Percentiles rank a stretch among this genome's conserved stretches.
Evolutionary conservation across 2,888 invertebrate species (phyloP).

Genomic region (Hyppa rectilinea): DNA sequence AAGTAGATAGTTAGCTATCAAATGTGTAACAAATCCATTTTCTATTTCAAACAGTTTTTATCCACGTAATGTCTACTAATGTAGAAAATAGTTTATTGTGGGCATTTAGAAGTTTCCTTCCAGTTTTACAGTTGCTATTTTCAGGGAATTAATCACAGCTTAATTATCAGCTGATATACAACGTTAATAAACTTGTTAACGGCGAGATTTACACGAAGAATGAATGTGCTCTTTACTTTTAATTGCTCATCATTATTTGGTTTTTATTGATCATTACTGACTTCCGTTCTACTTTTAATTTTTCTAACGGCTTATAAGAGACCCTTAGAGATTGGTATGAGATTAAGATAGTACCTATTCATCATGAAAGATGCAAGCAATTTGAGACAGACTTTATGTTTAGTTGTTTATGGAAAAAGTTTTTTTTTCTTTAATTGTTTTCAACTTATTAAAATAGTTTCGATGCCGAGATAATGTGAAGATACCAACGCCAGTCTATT

Average conservation of each 20-base stretch:
- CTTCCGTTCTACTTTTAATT: conserved; percentile 31
- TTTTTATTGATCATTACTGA: conserved; percentile 48
- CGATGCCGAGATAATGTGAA: background rate
- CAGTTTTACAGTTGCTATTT: conserved; percentile 19
- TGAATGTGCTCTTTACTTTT: conserved; percentile 49
- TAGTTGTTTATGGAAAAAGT: no score
- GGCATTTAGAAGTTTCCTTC: conserved; percentile 2
- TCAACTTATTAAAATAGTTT: background rate
- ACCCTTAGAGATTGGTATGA: background rate
- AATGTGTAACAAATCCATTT: conserved; percentile 1
- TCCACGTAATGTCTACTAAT: background rate
- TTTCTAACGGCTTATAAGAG: conserved; percentile 1
- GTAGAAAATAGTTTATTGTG: background rate
- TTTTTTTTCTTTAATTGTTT: background rate
- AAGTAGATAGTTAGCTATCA: background rate
- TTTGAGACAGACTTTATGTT: background rate
- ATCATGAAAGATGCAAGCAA: background rate
- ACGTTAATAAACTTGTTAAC: conserved; percentile 28
- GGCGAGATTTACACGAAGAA: conserved; percentile 33
- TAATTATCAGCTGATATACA: conserved; percentile 26
- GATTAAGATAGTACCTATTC: background rate
- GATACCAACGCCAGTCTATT: background rate
- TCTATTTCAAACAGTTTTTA: background rate
- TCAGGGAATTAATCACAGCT: conserved; percentile 26
- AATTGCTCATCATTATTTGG: conserved; percentile 41